Conservation (phyloP, 2,797 vertebrate genomes). For the Pseudochirops cupreus region DNA sequence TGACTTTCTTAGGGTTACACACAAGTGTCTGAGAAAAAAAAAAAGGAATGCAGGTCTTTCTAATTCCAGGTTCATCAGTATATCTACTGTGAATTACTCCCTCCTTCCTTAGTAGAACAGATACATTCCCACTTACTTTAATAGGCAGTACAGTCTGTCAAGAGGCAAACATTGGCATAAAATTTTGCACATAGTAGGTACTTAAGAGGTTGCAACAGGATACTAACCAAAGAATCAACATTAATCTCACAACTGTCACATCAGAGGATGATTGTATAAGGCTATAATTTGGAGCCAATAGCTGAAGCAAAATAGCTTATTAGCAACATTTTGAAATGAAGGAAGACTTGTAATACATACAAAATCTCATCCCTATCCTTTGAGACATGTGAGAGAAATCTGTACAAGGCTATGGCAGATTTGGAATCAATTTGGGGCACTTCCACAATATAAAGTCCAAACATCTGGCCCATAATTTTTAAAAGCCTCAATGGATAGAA, state of each 20-base stretch:
- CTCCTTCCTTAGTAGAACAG: neutral
- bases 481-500: constrained; percentile 53
- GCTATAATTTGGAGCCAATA: neutral
- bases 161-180: neutral
- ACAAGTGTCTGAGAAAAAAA: neutral
- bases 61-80: neutral
- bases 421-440: constrained; percentile 19
- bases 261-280: neutral
- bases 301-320: neutral
- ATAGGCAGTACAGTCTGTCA: neutral
- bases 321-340: constrained; percentile 13
- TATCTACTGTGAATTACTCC: neutral
- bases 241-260: neutral
- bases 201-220: neutral
- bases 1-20: neutral
- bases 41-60: neutral
- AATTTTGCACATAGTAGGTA: neutral
- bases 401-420: neutral
- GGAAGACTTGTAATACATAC: neutral
- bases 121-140: neutral
- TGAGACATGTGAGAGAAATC: neutral
- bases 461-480: constrained; percentile 55
- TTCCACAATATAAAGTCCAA: constrained; percentile 52
- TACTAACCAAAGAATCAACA: neutral
- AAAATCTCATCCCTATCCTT: neutral